These are phyloP conservation scores for Marronus borbonicus DNA, from an alignment of 2,888 invertebrate genomes.

Conservation along the genomic window DNA sequence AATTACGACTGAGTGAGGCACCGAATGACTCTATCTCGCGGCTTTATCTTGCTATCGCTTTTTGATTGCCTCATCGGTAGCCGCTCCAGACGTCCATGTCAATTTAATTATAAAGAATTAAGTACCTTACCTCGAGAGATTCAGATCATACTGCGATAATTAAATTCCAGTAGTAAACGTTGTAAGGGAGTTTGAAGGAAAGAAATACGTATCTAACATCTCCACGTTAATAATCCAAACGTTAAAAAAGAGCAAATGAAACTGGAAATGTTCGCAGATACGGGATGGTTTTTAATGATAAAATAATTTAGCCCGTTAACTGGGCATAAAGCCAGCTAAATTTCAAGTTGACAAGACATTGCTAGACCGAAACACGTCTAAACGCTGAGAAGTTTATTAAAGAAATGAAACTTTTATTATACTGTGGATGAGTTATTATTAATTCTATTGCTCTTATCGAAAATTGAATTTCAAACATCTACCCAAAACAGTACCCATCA, in stretches of 20 bases:
- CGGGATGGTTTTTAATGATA: not conserved
- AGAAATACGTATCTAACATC: slow-evolving; percentile 4
- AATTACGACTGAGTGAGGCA: slow-evolving; percentile 60
- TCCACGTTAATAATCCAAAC: slow-evolving; percentile 27
- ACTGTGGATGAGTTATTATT: too few relatives aligned
- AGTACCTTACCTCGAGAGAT: slow-evolving; percentile 53
- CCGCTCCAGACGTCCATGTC: slow-evolving; percentile 56
- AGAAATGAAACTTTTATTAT: too few relatives aligned
- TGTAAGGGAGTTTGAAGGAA: slow-evolving; percentile 13
- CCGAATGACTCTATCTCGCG: slow-evolving; percentile 61
- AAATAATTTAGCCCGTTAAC: not conserved
- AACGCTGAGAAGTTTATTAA: too few relatives aligned
- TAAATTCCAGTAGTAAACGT: slow-evolving; percentile 45
- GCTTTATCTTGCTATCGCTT: slow-evolving; percentile 55
- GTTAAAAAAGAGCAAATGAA: not conserved
- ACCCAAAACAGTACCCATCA: too few relatives aligned
- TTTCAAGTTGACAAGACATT: too few relatives aligned
- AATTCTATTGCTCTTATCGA: too few relatives aligned
- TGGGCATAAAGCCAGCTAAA: too few relatives aligned
- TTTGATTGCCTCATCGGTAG: slow-evolving; percentile 54
- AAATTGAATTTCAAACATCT: too few relatives aligned
- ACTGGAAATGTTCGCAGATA: not conserved
- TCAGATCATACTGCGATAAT: slow-evolving; percentile 51
- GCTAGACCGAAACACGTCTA: too few relatives aligned
- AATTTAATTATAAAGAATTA: slow-evolving; percentile 57